phyloP scores from a whole-genome alignment of 2,797 vertebrate species.

The Enoplosus armatus region DNA sequence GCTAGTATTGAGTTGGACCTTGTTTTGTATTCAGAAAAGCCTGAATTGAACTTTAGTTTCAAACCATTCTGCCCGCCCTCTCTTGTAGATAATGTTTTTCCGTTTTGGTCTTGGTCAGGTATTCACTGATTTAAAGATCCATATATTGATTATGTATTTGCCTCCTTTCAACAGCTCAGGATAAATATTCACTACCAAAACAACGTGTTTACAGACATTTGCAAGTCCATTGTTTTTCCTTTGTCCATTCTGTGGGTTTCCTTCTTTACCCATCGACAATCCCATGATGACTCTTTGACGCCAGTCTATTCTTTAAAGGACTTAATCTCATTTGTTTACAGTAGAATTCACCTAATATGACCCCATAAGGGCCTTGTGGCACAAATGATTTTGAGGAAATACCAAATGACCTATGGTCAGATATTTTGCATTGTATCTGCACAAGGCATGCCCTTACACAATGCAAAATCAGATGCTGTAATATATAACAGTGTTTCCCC shows the following conservation, averaged over 20 bases:
- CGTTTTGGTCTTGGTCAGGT: neutral
- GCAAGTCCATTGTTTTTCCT: constrained; percentile 3
- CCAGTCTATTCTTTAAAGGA: constrained; percentile 1
- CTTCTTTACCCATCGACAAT: neutral
- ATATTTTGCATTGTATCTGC: neutral
- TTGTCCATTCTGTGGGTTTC: neutral
- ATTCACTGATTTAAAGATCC: neutral
- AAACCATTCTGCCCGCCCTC: neutral
- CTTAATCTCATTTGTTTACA: neutral
- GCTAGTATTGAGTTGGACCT: constrained; percentile 3
- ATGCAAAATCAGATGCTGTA: neutral
- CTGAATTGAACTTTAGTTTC: constrained; percentile 9
- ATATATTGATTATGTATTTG: neutral
- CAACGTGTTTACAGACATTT: neutral
- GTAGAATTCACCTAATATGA: neutral
- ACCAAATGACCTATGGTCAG: neutral
- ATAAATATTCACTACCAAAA: neutral
- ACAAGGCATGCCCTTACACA: neutral
- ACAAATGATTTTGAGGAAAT: neutral
- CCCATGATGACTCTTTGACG: neutral
- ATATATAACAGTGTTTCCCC: neutral
- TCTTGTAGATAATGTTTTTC: constrained; percentile 2
- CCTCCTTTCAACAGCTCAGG: neutral
- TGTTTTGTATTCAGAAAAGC: constrained; percentile 17
- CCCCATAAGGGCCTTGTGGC: neutral